Evolutionary conservation across 2,888 invertebrate species (phyloP), one percentile per base, ranked within the genome.

Genomic region (Polydesmus complanatus): DNA sequence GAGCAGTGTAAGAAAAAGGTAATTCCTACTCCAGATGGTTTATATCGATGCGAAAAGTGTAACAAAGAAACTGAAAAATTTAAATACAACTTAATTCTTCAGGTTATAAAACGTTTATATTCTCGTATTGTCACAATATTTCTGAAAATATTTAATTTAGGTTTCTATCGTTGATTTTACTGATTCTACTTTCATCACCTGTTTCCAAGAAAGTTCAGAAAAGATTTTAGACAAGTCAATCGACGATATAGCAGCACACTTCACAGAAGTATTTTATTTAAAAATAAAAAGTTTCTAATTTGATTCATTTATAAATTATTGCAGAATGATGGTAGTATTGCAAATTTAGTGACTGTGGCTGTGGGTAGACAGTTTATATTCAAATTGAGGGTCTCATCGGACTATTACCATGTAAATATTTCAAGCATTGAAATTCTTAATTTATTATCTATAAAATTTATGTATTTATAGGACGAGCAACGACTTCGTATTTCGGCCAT

Each of bases 11-110:
- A 95, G 73, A 98, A 98, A 75, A 99, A 98, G 75, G 79, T 96
- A 0, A 77, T 91, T 8, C 94, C 96, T 73, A 82, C 86, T 69
- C 85, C 85, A 65, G 91, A 91, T 69, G 91, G 90, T 0, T 79
- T 84, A 71, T 97, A 83, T 75, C 80, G 92, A 58, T 99, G 98
- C 74, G 97, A 97, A 73, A 97, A 97, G 74, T 98, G 98, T 73
- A 83, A 85, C 69, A 78, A 82, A 60, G 89, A 90, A 66, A 88
- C 80, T 71, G 83, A 86, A 0, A 85, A 85, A 67, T 96, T 84
- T 73, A 90, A 89, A 70, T 91, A 90, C 76, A 81, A 95, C 52
- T 76, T 94, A 65, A 77, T 97, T 59, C 73, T 89, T 25, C 80
- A 80, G 69, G 91, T 92, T 74, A 82, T 84, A 81, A 27, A 5